These are phyloP conservation scores for Ictidomys tridecemlineatus DNA, from an alignment of 2,113 vertebrate species.

Conservation along the genomic window DNA sequence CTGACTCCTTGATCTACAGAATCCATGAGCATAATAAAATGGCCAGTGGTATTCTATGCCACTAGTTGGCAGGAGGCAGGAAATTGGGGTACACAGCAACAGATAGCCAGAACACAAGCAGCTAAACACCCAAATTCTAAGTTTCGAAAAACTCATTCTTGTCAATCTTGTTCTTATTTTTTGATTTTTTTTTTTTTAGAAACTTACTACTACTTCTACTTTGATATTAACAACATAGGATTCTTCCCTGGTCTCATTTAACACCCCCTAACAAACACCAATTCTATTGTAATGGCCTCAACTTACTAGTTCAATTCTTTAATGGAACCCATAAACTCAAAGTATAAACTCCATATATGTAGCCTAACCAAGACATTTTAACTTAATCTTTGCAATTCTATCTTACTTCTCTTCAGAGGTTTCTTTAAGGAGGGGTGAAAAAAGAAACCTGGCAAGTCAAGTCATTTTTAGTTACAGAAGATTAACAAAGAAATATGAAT, in stretches of 20 bases:
- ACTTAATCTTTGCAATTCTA: not conserved
- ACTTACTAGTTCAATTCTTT: not conserved
- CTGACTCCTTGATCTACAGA: not conserved
- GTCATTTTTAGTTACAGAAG: not conserved
- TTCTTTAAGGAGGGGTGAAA: not conserved
- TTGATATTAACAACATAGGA: not conserved
- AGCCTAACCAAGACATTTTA: not conserved
- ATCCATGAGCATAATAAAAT: not conserved
- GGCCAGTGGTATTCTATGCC: not conserved
- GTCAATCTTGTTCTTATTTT: not conserved
- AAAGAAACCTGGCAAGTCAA: not conserved
- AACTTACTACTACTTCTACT: not conserved
- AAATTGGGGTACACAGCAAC: not conserved
- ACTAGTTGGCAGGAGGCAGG: not conserved
- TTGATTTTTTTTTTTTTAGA: not conserved
- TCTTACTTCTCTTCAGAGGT: not conserved
- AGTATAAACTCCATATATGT: not conserved
- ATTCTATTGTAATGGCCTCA: not conserved
- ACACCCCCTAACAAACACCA: not conserved
- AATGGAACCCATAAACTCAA: not conserved
- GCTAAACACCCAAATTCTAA: not conserved
- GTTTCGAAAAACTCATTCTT: not conserved
- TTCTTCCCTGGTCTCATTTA: not conserved
- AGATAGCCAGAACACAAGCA: not conserved
- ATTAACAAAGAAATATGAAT: not conserved